Percentiles rank a stretch among this genome's conserved stretches.
Conservation (phyloP, 1,140 invertebrate genomes). For the Geopemphigus sp. region DNA sequence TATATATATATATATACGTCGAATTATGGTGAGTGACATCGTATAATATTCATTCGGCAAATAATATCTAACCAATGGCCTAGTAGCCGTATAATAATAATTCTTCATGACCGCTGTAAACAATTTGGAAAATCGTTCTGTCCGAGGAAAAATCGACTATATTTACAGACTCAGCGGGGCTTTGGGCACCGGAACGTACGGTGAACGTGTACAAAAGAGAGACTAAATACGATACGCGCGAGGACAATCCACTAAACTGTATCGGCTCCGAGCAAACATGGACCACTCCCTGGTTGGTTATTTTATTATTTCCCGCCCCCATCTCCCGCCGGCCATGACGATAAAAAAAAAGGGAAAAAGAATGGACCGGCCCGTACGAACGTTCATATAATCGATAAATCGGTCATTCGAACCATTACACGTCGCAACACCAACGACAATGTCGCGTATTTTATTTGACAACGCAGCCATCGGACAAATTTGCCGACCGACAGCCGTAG, state of each 20-base stretch:
- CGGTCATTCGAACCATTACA: neutral
- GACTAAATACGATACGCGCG: neutral
- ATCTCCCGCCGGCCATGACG: too few relatives aligned
- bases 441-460: neutral
- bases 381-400: conserved; percentile 17
- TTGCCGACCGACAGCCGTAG: neutral
- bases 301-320: neutral
- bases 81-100: too few relatives aligned
- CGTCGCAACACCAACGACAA: neutral
- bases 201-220: neutral
- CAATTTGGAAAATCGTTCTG: conserved; percentile 23
- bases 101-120: neutral
- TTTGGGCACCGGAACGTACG: neutral
- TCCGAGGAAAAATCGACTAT: conserved; percentile 5
- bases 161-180: conserved; percentile 17
- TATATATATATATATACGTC: too few relatives aligned
- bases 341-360: conserved; percentile 5
- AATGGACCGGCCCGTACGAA: neutral
- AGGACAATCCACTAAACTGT: conserved; percentile 14
- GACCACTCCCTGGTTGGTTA: neutral
- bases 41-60: too few relatives aligned
- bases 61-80: too few relatives aligned
- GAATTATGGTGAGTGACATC: too few relatives aligned
- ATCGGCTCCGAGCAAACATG: conserved; percentile 24
- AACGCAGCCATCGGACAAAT: neutral